Conservation (phyloP, 2,113 vertebrate genomes). For the Suricata suricatta region DNA sequence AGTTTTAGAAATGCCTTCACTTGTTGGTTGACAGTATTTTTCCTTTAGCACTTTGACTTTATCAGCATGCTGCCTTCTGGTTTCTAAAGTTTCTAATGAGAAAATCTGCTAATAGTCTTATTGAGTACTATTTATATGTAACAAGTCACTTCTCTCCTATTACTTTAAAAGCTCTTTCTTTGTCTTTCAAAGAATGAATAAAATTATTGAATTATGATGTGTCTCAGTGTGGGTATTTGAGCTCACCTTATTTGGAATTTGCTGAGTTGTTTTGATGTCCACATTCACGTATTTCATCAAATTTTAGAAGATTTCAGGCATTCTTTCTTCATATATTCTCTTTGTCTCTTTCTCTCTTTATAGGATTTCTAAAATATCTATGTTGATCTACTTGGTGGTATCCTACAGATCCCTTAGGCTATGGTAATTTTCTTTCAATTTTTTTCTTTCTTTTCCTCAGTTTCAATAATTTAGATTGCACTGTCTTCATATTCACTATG, state of each 20-base stretch:
- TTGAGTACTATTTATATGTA: neutral
- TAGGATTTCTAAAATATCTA: neutral
- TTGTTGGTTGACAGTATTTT: neutral
- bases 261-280: neutral
- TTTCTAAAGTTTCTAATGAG: neutral
- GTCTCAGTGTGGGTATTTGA: neutral
- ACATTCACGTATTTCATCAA: neutral
- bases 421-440: neutral
- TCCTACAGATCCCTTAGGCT: neutral
- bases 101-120: neutral
- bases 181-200: neutral
- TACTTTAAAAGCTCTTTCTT: neutral
- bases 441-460: neutral
- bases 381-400: neutral
- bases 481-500: neutral
- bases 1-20: neutral
- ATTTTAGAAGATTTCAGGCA: neutral
- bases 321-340: neutral
- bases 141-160: neutral
- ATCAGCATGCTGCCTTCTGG: neutral
- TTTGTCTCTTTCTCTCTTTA: neutral
- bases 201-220: neutral
- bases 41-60: neutral
- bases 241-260: neutral
- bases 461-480: neutral